phyloP scores from a whole-genome alignment of 2,113 vertebrate genomes.

The Dendropsophus ebraccatus region DNA sequence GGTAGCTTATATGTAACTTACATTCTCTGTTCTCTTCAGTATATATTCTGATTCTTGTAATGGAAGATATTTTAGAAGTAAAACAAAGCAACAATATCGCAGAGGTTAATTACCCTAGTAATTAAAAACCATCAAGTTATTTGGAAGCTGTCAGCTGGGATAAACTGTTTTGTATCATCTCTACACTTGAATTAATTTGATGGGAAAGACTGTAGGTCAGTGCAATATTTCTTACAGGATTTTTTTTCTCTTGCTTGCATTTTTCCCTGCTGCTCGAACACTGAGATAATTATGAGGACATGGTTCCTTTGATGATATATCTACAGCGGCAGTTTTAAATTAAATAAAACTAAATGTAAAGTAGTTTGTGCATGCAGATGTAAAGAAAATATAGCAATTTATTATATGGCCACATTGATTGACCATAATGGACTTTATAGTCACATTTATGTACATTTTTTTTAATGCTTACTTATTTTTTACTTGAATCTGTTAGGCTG shows the following conservation, averaged over 20 bases:
- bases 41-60: neutral
- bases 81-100: slow-evolving; percentile 70
- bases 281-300: slow-evolving; percentile 64
- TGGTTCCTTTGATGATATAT: neutral
- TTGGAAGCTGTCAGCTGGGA: slow-evolving; percentile 75
- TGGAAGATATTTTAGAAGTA: neutral
- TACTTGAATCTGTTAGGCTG: too few relatives aligned
- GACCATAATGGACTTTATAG: too few relatives aligned
- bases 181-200: slow-evolving; percentile 74
- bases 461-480: too few relatives aligned
- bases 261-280: slow-evolving; percentile 68
- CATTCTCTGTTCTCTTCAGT: neutral
- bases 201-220: slow-evolving; percentile 75
- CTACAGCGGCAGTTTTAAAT: neutral
- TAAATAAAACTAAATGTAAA: neutral
- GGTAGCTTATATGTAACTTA: neutral
- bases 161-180: slow-evolving; percentile 76
- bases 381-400: neutral
- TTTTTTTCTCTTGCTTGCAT: slow-evolving; percentile 71
- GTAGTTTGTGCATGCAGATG: neutral
- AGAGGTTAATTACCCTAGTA: slow-evolving; percentile 82
- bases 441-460: too few relatives aligned
- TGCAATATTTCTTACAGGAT: slow-evolving; percentile 74
- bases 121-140: slow-evolving; percentile 82
- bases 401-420: too few relatives aligned